A percentile compares a stretch with the other conserved stretches of the same genome.
Conservation (phyloP, 1,140 invertebrate genomes). For the Trichonephila inaurata region DNA sequence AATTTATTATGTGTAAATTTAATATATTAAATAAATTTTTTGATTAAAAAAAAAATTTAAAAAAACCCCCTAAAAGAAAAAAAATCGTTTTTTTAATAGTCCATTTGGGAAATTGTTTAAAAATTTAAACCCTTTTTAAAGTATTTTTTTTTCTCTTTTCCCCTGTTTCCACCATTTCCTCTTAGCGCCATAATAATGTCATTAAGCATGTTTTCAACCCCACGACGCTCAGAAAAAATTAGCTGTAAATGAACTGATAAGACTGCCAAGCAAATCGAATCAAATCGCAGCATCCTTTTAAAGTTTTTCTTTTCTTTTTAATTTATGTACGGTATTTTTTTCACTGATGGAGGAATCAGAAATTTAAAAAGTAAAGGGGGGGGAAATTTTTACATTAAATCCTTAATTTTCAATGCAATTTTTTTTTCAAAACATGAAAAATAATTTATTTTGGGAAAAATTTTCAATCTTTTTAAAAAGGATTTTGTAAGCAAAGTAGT, state of each 20-base stretch:
- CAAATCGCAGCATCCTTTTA: slow-evolving; percentile 33
- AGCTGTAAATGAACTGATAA: slow-evolving; percentile 47
- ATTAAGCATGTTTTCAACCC: slow-evolving; percentile 52
- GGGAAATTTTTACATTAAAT: slow-evolving; percentile 41
- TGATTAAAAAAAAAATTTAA: not conserved
- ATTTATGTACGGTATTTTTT: not conserved
- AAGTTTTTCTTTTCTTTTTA: slow-evolving; percentile 17
- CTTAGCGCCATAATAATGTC: slow-evolving; percentile 54
- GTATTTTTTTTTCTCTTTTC: slow-evolving; percentile 5
- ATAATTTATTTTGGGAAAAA: not conserved
- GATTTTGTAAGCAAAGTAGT: slow-evolving; percentile 2
- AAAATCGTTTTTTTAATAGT: slow-evolving; percentile 4
- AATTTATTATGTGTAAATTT: not conserved
- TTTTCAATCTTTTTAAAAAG: not conserved
- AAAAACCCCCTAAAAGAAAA: not conserved
- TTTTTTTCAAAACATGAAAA: slow-evolving; percentile 55
- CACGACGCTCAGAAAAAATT: slow-evolving; percentile 17
- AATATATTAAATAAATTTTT: not conserved
- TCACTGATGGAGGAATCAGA: not conserved
- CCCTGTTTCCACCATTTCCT: not conserved
- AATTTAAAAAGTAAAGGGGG: slow-evolving; percentile 72
- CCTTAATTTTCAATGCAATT: slow-evolving; percentile 59
- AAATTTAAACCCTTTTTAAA: slow-evolving; percentile 26
- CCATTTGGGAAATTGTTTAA: slow-evolving; percentile 30
- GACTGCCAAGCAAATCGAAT: slow-evolving; percentile 47